Evolutionary conservation across 2,797 vertebrate species (phyloP).

Genomic region (Iguana delicatissima): DNA sequence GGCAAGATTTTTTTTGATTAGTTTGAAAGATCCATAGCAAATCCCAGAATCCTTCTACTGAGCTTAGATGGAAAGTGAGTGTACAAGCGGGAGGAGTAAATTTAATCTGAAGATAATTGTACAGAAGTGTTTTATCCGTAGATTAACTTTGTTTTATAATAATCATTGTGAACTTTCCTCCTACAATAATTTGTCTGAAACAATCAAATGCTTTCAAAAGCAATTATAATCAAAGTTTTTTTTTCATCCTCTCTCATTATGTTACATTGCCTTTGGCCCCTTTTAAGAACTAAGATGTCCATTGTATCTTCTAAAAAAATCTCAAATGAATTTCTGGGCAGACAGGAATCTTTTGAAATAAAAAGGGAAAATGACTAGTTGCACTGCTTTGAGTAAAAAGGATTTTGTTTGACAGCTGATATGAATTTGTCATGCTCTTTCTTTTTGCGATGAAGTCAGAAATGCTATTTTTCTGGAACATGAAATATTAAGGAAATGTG

Average conservation of each 20-base stretch:
- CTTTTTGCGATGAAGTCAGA: background rate
- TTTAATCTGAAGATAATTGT: constrained; percentile 39
- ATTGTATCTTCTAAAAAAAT: constrained; percentile 6
- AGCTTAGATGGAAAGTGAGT: constrained; percentile 5
- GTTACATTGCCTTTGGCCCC: constrained; percentile 24
- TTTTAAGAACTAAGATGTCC: constrained; percentile 9
- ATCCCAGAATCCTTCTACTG: constrained; percentile 2
- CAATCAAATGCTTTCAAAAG: constrained; percentile 58
- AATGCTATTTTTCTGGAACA: background rate
- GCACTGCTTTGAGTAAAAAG: background rate
- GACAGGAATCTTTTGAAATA: constrained; percentile 30
- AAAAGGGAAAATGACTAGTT: background rate
- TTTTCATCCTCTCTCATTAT: constrained; percentile 37
- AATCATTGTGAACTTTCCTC: constrained; percentile 48
- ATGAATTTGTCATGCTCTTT: background rate
- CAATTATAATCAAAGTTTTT: constrained; percentile 62
- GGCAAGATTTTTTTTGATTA: background rate
- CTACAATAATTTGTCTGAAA: constrained; percentile 55
- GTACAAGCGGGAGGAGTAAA: constrained; percentile 14
- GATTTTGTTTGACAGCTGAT: background rate
- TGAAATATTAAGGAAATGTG: background rate
- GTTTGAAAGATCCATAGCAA: background rate
- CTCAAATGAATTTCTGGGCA: constrained; percentile 26
- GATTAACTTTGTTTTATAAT: constrained; percentile 50
- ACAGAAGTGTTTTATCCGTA: constrained; percentile 34